These are phyloP conservation scores for Acanthis flammea DNA, from an alignment of 2,797 vertebrate species.

Conservation along the genomic window DNA sequence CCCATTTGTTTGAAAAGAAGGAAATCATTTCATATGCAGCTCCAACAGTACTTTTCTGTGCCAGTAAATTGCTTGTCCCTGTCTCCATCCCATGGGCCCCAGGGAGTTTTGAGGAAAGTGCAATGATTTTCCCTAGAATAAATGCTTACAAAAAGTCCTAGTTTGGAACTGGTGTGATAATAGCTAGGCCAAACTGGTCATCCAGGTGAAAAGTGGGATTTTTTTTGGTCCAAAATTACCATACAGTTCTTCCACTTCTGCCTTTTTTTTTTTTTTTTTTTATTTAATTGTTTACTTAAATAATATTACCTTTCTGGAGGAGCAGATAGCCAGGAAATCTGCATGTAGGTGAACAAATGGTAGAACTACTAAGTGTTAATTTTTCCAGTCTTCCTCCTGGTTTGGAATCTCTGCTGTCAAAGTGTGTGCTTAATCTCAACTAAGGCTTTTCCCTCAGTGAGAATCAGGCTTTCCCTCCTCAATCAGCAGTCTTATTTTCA, in stretches of 20 bases:
- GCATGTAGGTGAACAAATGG: background rate
- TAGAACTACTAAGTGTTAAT: background rate
- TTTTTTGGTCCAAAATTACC: background rate
- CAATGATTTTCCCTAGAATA: background rate
- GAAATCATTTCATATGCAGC: background rate
- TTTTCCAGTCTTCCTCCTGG: background rate
- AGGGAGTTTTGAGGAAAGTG: background rate
- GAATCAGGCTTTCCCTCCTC: background rate
- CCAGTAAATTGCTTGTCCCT: background rate
- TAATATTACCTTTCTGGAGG: background rate
- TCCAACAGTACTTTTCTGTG: background rate
- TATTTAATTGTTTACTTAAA: background rate
- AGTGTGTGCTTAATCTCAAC: background rate
- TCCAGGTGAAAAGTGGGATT: background rate
- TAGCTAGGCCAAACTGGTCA: background rate
- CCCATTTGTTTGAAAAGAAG: background rate
- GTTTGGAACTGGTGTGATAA: background rate
- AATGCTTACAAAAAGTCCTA: background rate
- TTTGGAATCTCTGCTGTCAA: background rate
- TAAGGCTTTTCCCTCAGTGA: background rate
- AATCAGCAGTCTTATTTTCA: background rate
- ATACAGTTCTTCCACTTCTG: background rate
- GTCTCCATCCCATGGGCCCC: background rate
- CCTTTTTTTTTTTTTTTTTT: fast-evolving
- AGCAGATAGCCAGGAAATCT: background rate